A percentile compares a stretch with the other conserved stretches of the same genome.
Evolutionary conservation across 2,888 invertebrate genomes (phyloP).

Genomic region (Orthonevra nobilis): DNA sequence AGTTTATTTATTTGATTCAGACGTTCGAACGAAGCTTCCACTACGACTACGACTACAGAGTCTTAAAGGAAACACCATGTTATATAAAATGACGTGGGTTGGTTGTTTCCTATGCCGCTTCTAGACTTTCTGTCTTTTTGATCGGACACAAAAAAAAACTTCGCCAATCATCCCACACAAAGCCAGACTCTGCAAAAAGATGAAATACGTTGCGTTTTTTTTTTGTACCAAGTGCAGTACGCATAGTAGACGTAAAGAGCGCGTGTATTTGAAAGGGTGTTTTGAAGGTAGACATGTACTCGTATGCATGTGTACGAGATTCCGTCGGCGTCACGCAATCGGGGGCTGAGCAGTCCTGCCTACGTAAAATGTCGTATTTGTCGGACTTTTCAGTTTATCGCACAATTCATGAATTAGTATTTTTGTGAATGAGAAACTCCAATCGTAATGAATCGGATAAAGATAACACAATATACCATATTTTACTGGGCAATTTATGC

Average conservation of each 20-base stretch:
- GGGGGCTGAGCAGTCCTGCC: constrained; percentile 24
- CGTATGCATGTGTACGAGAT: background rate
- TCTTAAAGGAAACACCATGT: constrained; percentile 36
- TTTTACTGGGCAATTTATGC: no score
- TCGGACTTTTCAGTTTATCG: constrained; percentile 37
- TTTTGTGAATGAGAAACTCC: constrained; percentile 42
- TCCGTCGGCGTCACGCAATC: constrained; percentile 29
- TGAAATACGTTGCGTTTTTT: constrained; percentile 19
- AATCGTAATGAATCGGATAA: background rate
- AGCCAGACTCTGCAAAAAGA: constrained; percentile 52
- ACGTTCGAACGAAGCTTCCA: constrained; percentile 39
- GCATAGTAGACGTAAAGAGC: constrained; percentile 27
- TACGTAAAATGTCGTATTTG: constrained; percentile 48
- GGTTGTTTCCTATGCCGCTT: constrained; percentile 56
- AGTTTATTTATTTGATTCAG: constrained; percentile 59
- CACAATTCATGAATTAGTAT: constrained; percentile 40
- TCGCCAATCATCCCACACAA: constrained; percentile 64
- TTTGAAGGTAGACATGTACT: constrained; percentile 30
- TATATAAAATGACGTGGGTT: constrained; percentile 60
- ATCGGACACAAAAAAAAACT: constrained; percentile 52
- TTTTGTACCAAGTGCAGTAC: constrained; percentile 19
- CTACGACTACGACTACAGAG: constrained; percentile 26
- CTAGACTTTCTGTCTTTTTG: constrained; percentile 68
- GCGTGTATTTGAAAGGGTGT: constrained; percentile 51
- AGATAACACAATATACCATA: no score